phyloP scores from a whole-genome alignment of 2,888 invertebrate genomes.

The Deilephila porcellus region DNA sequence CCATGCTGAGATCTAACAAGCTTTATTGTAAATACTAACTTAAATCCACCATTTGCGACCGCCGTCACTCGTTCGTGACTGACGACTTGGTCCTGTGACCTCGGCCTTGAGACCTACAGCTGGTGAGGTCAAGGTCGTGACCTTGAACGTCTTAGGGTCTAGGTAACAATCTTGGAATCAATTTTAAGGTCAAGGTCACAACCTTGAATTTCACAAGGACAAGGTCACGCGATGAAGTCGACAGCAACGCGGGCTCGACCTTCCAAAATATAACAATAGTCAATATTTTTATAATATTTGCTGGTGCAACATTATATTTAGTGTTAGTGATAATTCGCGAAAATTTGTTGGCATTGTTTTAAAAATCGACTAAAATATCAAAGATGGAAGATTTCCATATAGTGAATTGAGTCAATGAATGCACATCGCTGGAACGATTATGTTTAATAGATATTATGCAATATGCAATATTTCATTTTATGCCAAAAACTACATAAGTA shows the following conservation, averaged over 20 bases:
- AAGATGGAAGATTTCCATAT: not conserved
- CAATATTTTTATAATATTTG: constrained; percentile 76
- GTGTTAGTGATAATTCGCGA: constrained; percentile 55
- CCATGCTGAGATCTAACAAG: not conserved
- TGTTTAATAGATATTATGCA: no score
- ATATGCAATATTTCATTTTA: no score
- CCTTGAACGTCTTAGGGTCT: no score
- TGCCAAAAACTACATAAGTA: no score
- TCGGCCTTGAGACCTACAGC: not conserved
- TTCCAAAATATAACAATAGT: constrained; percentile 50
- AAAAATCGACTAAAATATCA: no score
- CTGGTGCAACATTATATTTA: constrained; percentile 69
- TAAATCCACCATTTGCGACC: not conserved
- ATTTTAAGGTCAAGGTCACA: no score
- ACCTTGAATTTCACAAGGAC: no score
- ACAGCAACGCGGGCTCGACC: constrained; percentile 25
- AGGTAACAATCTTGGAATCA: no score
- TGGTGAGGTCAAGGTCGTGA: no score
- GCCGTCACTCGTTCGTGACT: not conserved
- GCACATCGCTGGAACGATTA: not conserved
- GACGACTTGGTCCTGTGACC: not conserved
- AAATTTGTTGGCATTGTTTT: constrained; percentile 21
- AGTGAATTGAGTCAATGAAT: not conserved
- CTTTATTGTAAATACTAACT: constrained; percentile 13
- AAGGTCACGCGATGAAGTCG: constrained; percentile 1